phyloP scores from a whole-genome alignment of 2,888 invertebrate genomes.

The Aplocera efformata region DNA sequence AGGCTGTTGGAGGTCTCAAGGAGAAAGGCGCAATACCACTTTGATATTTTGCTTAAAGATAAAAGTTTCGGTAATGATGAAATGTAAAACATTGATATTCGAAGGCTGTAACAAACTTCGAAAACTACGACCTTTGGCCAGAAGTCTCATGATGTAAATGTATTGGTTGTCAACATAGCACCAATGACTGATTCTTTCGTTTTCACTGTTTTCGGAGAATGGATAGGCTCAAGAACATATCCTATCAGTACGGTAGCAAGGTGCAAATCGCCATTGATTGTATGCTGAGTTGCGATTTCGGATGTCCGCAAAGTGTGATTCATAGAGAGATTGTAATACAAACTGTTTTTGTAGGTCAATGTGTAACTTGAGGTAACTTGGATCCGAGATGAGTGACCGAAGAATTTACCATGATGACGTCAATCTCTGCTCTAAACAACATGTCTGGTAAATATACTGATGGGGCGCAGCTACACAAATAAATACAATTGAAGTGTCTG shows the following conservation, averaged over 20 bases:
- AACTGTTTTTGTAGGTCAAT: constrained; percentile 26
- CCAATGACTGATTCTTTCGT: constrained; percentile 54
- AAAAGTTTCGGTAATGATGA: no score
- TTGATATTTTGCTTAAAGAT: no score
- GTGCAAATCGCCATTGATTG: constrained; percentile 9
- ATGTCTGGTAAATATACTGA: no score
- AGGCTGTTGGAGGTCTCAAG: no score
- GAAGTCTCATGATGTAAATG: not conserved
- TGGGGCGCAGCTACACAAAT: no score
- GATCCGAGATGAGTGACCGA: constrained; percentile 16
- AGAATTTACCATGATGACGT: constrained; percentile 15
- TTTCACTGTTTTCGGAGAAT: constrained; percentile 42
- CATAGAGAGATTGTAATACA: constrained; percentile 28
- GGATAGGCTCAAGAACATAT: constrained; percentile 9
- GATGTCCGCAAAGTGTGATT: constrained; percentile 24
- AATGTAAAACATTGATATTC: not conserved
- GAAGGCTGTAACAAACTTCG: not conserved
- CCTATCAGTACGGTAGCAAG: constrained; percentile 1
- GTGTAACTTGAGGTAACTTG: constrained; percentile 17
- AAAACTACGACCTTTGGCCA: constrained; percentile 9
- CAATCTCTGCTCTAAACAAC: no score
- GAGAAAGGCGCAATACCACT: no score
- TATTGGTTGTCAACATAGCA: constrained; percentile 29
- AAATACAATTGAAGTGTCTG: no score
- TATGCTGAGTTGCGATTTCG: constrained; percentile 17